Conservation (phyloP, 2,113 vertebrate species). For the Datnioides undecimradiatus region DNA sequence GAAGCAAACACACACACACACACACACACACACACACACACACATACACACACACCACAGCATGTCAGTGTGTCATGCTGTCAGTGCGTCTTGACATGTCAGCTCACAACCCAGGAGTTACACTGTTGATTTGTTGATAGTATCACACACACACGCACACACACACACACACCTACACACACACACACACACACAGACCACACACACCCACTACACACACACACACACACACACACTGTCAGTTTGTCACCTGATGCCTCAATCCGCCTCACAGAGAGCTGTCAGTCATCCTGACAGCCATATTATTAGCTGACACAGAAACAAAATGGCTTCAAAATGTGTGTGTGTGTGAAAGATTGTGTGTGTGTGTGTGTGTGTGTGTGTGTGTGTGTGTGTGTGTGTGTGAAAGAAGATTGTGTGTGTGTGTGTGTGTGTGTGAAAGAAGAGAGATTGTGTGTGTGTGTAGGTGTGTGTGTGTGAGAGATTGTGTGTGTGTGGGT, state of each 20-base stretch:
- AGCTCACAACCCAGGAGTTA: constrained; percentile 39
- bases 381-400: constrained; percentile 12
- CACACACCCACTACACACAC: constrained; percentile 8
- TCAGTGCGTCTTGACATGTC: constrained; percentile 40
- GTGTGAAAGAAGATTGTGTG: no score
- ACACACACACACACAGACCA: constrained; percentile 38
- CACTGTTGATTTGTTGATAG: constrained; percentile 22
- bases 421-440: no score
- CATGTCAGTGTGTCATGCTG: constrained; percentile 31
- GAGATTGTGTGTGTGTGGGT: constrained; percentile 44
- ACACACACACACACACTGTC: constrained; percentile 41
- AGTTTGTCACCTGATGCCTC: constrained; percentile 55
- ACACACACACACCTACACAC: constrained; percentile 8
- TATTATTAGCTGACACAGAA: constrained; percentile 23
- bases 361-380: constrained; percentile 32
- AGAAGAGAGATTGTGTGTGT: no score
- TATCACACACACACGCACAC: constrained; percentile 17
- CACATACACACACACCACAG: neutral
- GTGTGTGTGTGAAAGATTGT: constrained; percentile 42
- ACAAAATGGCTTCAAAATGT: constrained; percentile 32
- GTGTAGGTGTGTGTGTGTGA: constrained; percentile 11
- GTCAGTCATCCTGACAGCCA: constrained; percentile 63
- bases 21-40: constrained; percentile 8
- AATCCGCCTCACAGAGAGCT: constrained; percentile 42
- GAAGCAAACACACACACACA: constrained; percentile 2